These are phyloP conservation scores for Azemiops feae DNA, from an alignment of 2,113 vertebrate species.

Conservation along the genomic window DNA sequence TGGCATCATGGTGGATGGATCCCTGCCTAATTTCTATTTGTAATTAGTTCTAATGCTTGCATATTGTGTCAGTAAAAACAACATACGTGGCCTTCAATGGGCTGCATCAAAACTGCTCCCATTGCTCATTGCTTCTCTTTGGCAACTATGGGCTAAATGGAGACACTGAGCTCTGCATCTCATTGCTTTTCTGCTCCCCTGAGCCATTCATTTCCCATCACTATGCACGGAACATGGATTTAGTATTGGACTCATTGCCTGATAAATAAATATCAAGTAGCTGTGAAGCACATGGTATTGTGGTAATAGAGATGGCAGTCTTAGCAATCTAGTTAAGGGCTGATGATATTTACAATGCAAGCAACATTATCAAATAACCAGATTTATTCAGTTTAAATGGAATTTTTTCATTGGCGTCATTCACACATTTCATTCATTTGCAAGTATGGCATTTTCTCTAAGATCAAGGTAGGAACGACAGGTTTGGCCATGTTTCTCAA, in stretches of 20 bases:
- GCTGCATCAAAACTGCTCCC: not conserved
- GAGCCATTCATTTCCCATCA: not conserved
- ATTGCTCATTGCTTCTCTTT: not conserved
- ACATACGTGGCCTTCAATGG: not conserved
- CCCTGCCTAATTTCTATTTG: not conserved
- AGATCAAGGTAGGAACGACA: fast-evolving
- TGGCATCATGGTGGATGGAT: not conserved
- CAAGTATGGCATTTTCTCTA: not conserved
- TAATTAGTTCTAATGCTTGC: not conserved
- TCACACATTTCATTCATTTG: not conserved
- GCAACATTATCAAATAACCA: not conserved
- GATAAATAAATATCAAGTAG: slow-evolving; percentile 14
- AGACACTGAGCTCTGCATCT: not conserved
- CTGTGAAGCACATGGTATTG: not conserved
- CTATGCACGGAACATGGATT: not conserved
- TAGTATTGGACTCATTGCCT: not conserved
- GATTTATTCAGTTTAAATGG: not conserved
- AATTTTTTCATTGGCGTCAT: not conserved
- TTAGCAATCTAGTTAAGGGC: not conserved
- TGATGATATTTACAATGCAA: slow-evolving; percentile 9
- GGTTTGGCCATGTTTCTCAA: fast-evolving
- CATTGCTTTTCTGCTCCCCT: not conserved
- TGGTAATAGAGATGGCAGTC: not conserved
- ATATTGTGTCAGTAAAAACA: not conserved
- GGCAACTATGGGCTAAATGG: not conserved